Evolutionary conservation across 37 sponge, comb jelly and placozoan species (phyloP).

Genomic region (Cladorhizidae sp.): DNA sequence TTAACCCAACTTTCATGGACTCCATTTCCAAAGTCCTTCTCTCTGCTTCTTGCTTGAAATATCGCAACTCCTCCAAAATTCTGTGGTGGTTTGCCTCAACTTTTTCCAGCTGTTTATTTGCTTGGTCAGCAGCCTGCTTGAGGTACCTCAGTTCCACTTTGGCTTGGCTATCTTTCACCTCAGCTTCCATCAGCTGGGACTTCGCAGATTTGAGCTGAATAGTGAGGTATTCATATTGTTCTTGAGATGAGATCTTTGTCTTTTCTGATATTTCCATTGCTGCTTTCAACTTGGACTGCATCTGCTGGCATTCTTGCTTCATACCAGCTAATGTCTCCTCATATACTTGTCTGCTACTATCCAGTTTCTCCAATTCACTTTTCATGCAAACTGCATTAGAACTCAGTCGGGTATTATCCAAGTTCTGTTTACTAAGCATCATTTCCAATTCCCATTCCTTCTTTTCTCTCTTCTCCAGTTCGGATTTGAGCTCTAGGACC

Average conservation of each 20-base stretch:
- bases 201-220: conserved; percentile 14
- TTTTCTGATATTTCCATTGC: conserved; percentile 15
- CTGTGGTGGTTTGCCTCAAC: neutral
- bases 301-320: neutral
- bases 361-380: conserved; percentile 5
- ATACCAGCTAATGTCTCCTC: conserved; percentile 6
- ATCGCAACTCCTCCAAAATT: conserved; percentile 1
- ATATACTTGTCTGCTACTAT: neutral
- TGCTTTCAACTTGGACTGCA: conserved; percentile 1
- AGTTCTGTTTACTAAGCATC: conserved; percentile 7
- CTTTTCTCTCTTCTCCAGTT: neutral
- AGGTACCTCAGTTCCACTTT: conserved; percentile 25
- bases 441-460: neutral
- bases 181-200: conserved; percentile 17
- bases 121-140: conserved; percentile 22
- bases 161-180: conserved; percentile 32
- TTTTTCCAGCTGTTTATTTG: conserved; percentile 38
- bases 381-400: neutral
- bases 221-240: conserved; percentile 11
- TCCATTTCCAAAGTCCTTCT: conserved; percentile 20
- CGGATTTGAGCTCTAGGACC: neutral
- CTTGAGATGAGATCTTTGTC: neutral
- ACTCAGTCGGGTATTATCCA: conserved; percentile 7
- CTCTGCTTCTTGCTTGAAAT: conserved; percentile 19
- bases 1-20: conserved; percentile 26